Base-by-base conservation (phyloP, 2,797 vertebrate species). In the Heterohyrax brucei region DNA sequence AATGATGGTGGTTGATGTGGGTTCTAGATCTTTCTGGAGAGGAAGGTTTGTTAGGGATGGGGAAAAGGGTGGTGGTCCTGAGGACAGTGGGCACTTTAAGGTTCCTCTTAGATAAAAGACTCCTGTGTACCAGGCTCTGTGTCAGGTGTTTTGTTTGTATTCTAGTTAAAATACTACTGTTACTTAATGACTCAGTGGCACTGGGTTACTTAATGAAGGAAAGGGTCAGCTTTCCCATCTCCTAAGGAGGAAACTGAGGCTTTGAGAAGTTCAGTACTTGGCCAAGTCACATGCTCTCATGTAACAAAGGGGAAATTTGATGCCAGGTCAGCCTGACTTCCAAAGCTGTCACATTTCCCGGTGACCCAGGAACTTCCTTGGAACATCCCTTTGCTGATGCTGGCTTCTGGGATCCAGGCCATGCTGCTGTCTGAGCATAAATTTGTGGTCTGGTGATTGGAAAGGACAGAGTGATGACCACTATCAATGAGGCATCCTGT, bases 401-500 rank as follows among this genome's bases (percentile, higher is more conserved):
- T 48, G 56, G 48, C 28, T 94, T 81, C 62, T 30, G 5, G 56
- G 30, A 66, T 1, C 33, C 50, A 48, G 48, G 14, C 59, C 10
- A 1, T 13, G 30, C 30, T 80, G 9, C 59, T 28, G 0, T 22
- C 66, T 76, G 50, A 2, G 10, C 19, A 14, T n/a, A 26, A 61
- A 5, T 80, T 0, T 28, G 56, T 33, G 18, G 24, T 77, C 30
- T 50, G 14, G 33, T 28, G 18, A 6, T 10, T 13, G 16, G 24
- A 44, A 90, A 70, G 50, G 24, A 64, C 50, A 59, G 68, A 82
- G 30, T 21, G 13, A 9, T 33, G 79, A n/a, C 9, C 28, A 59
- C 50, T 18, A 0, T 16, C 46, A 44, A 3, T 0, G 1, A 30
- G n/a, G 24, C 16, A 5, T 8, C 8, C 53, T 39, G 13, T 24